Conservation (phyloP, 2,888 invertebrate genomes). For the Andricus curvator region DNA sequence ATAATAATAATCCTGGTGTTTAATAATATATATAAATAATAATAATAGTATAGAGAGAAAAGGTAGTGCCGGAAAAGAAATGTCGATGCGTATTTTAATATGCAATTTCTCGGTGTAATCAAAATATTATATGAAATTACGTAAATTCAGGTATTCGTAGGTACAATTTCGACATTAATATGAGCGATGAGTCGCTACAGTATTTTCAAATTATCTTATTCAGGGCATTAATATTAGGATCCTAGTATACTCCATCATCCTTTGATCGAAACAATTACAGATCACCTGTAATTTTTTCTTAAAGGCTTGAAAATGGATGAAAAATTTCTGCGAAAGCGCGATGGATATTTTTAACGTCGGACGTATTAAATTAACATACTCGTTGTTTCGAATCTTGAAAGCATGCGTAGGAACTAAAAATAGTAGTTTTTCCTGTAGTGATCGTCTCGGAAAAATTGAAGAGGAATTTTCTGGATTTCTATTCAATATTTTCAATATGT, state of each 20-base stretch:
- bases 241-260: not conserved
- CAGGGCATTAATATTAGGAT: not conserved
- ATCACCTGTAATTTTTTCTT: slow-evolving; percentile 1
- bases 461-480: slow-evolving; percentile 3
- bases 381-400: slow-evolving; percentile 32
- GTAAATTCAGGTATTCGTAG: not conserved
- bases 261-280: not conserved
- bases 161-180: not conserved
- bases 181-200: not conserved
- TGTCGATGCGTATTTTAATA: slow-evolving; percentile 17
- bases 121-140: not conserved
- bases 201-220: slow-evolving; percentile 16
- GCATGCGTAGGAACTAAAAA: slow-evolving; percentile 19
- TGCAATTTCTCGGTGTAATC: not conserved
- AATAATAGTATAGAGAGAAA: not conserved
- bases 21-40: not conserved
- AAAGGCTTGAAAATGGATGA: slow-evolving; percentile 8
- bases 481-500: not conserved
- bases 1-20: slow-evolving; percentile 22
- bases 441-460: slow-evolving; percentile 3
- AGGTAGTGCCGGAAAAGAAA: not conserved
- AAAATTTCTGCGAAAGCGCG: not conserved
- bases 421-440: slow-evolving; percentile 9
- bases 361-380: slow-evolving; percentile 33
- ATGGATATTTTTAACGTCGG: slow-evolving; percentile 28